Base-by-base conservation (phyloP, 2,113 vertebrate species). In the Salminus brasiliensis region DNA sequence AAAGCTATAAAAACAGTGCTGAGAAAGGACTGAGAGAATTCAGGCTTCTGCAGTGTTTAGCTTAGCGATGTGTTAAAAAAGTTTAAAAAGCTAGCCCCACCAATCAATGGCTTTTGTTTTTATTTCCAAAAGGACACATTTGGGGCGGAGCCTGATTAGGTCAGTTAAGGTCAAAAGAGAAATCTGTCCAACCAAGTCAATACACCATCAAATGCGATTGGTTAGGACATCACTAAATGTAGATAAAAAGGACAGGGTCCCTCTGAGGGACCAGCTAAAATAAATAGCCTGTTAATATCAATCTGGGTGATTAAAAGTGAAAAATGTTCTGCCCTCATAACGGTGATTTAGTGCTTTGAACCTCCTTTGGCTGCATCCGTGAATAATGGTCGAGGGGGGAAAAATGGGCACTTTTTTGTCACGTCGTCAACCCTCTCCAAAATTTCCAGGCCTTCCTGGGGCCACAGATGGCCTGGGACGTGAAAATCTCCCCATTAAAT, bases 401-500 rank as follows among this genome's bases (percentile, higher is more conserved):
- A 93, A 88, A 85, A 91, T 89, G 93, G 92, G 91, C 90, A 74
- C 91, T 90, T 85, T 69, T 87, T 90, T 84, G 88, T 93, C 91
- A 86, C 89, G 91, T 93, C 92, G 93, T 92, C 91, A 93, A 87
- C 93, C 84, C 93, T 95, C 94, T 95, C 95, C 94, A 82, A 96
- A 95, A 95, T 95, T 94, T 93, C 90, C 93, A 95, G 92, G 93
- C 93, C 95, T 95, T 94, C 92, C 92, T 93, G 95, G 95, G 95
- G 95, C 18, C 96, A 96, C 97, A 98, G 96, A 98, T 98, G 97
- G 97, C 94, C 92, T 94, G 95, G 95, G 95, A 95, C 94, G 93
- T 84, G 92, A 95, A 96, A 96, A 95, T 96, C 95, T 98, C 94
- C 96, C 95, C 95, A 97, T 99, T 98, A 98, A 98, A 98, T 96